A percentile compares a stretch with the other conserved stretches of the same genome.
phyloP scores from a whole-genome alignment of 1,140 invertebrate species.

The Pygmarrhopalites habei region DNA sequence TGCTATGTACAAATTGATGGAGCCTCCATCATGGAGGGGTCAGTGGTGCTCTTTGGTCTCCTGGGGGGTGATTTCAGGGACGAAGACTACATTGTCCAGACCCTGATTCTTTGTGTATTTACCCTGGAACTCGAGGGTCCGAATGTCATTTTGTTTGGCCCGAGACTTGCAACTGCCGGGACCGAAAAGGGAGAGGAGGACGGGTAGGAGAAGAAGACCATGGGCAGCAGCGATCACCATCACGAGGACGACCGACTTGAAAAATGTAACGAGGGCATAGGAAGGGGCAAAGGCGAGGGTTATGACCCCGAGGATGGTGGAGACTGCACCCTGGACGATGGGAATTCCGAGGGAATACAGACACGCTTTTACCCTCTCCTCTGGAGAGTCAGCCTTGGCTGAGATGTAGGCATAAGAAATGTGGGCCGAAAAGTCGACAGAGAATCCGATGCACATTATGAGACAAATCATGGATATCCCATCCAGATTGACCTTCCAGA shows the following conservation, averaged over 20 bases:
- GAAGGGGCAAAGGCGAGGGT: conserved; percentile 82
- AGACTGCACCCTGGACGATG: conserved; percentile 87
- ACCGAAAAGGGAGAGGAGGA: conserved; percentile 79
- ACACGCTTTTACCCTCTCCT: conserved; percentile 74
- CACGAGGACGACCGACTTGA: conserved; percentile 95
- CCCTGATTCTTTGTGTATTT: too few species aligned
- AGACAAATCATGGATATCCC: conserved; percentile 98
- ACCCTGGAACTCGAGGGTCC: too few species aligned
- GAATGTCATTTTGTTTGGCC: too few species aligned
- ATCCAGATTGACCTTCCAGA: conserved; percentile 91
- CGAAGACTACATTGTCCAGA: too few species aligned
- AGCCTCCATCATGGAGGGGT: too few species aligned
- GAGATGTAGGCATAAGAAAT: conserved; percentile 69
- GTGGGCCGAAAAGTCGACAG: conserved; percentile 97
- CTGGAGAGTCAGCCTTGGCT: conserved; percentile 64
- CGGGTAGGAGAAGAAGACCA: conserved; percentile 83
- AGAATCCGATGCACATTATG: conserved; percentile 98
- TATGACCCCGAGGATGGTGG: conserved; percentile 83
- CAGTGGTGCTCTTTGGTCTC: too few species aligned
- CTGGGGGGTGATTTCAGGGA: too few species aligned
- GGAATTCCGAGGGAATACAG: conserved; percentile 84
- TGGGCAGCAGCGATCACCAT: conserved; percentile 91
- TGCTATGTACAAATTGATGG: too few species aligned
- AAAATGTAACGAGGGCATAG: conserved; percentile 95
- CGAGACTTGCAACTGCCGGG: conserved; percentile 65